These are phyloP conservation scores for Parotocinclus haroldoi DNA, from an alignment of 2,797 vertebrate genomes.

Conservation along the genomic window DNA sequence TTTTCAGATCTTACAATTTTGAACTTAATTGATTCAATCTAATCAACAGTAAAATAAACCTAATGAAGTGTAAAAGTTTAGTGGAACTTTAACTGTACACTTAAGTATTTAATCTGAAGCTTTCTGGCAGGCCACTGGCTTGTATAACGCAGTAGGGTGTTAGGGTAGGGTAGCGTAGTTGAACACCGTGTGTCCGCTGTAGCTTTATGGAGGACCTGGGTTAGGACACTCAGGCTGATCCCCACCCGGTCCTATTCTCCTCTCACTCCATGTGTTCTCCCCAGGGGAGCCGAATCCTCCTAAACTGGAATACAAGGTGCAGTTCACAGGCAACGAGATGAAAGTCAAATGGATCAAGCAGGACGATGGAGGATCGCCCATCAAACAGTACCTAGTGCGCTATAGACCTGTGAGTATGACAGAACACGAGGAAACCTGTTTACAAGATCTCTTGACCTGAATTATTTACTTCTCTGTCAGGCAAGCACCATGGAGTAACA, in stretches of 20 bases:
- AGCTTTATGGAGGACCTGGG: conserved; percentile 5
- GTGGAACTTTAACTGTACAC: no score
- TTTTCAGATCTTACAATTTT: no score
- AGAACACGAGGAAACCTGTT: conserved; percentile 26
- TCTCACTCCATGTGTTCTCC: conserved; percentile 55
- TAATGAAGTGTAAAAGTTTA: no score
- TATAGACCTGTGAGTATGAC: conserved; percentile 90
- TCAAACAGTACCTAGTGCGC: conserved; percentile 90
- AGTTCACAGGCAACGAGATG: conserved; percentile 79
- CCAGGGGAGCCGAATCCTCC: conserved; percentile 94
- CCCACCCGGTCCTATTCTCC: conserved; percentile 37
- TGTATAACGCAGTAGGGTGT: not conserved
- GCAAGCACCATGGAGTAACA: no score
- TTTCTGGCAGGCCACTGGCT: not conserved
- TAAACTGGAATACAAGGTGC: conserved; percentile 80
- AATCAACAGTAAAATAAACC: no score
- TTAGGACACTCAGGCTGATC: conserved; percentile 5
- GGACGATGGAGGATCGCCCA: conserved; percentile 94
- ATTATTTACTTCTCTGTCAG: no score
- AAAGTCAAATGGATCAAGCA: conserved; percentile 92
- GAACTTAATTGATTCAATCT: no score
- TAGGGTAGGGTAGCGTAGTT: no score
- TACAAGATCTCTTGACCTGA: not conserved
- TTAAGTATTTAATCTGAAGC: no score
- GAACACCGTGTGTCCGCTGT: conserved; percentile 16